phyloP scores from a whole-genome alignment of 2,888 invertebrate genomes.

The Andricus quercusramuli region DNA sequence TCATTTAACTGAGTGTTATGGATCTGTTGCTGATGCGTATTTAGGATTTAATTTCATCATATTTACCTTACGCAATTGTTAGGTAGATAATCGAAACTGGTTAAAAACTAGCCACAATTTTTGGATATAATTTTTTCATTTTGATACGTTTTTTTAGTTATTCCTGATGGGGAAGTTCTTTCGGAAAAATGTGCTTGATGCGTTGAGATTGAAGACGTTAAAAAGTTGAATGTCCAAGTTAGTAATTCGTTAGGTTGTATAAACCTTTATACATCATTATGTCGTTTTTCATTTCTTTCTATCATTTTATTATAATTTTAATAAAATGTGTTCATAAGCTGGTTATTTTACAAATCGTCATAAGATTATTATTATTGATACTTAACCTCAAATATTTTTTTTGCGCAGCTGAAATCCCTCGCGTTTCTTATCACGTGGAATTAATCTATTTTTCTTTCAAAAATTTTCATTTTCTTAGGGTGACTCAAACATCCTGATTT shows the following conservation, averaged over 20 bases:
- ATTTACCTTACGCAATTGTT: background rate
- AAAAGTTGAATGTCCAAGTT: background rate
- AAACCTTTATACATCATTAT: background rate
- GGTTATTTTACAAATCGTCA: background rate
- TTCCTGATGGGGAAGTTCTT: background rate
- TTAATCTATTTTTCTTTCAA: too few relatives aligned
- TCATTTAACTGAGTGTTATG: too few relatives aligned
- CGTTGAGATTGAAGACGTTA: background rate
- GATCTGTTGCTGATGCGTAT: background rate
- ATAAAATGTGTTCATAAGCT: background rate
- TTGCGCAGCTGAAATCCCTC: background rate
- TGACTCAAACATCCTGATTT: too few relatives aligned
- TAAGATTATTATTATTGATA: background rate
- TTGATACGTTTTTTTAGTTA: background rate
- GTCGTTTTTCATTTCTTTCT: background rate
- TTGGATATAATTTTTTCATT: background rate
- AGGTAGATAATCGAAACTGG: background rate
- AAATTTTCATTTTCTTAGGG: too few relatives aligned
- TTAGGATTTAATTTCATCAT: background rate
- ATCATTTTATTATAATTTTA: background rate
- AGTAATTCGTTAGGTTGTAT: background rate
- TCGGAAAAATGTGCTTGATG: background rate
- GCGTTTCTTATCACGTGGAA: too few relatives aligned
- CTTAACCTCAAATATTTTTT: background rate
- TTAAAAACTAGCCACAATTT: background rate